Base-by-base conservation (phyloP, 64 coral and sea anemone species). In the Astreopora myriophthalma region DNA sequence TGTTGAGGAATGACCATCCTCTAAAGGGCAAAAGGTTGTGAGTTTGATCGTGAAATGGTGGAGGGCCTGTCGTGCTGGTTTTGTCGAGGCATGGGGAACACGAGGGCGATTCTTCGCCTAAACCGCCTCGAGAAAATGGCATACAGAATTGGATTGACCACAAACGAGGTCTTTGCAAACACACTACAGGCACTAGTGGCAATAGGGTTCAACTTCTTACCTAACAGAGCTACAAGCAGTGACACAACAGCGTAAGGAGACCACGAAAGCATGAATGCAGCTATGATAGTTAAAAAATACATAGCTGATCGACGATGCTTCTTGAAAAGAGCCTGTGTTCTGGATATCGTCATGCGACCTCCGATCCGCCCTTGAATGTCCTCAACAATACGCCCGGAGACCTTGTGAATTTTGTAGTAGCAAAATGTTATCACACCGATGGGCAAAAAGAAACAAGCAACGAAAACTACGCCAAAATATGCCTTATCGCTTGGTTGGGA, bases 101-200 rank as follows among this genome's bases (percentile, higher is more conserved):
- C 30, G 8, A 36, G 30, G 38, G 57, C 34, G 8, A 82, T 23
- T 10, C 32, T 28, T 61, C 65, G 74, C 14, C 90, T 55, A 92
- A 92, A 92, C 27, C 25, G 49, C 3, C 24, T n/a, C 2, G 68
- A 75, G 24, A 85, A 28, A 27, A 92, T 85, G 34, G 90, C 79
- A 58, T 92, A 92, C 13, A 92, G 49, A 8, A 92, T 28, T 22
- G 90, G 90, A 23, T 92, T 92, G 11, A 80, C 26, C 26, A 85
- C 20, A 27, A 92, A 92, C 1, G 79, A 85, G 0, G 70, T 61
- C 37, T 85, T 92, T 0, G 90, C 90, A 23, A 92, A 76, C 32
- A 92, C 60, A 39, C 80, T 92, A 11, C 79, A 64, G 24, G 79
- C 79, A 44, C 74, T 48, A 10, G 72, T 33, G 2, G 83, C 48